Percentiles rank a stretch among this genome's conserved stretches.
phyloP scores from a whole-genome alignment of 2,888 invertebrate species.

The Lypha dubia region DNA sequence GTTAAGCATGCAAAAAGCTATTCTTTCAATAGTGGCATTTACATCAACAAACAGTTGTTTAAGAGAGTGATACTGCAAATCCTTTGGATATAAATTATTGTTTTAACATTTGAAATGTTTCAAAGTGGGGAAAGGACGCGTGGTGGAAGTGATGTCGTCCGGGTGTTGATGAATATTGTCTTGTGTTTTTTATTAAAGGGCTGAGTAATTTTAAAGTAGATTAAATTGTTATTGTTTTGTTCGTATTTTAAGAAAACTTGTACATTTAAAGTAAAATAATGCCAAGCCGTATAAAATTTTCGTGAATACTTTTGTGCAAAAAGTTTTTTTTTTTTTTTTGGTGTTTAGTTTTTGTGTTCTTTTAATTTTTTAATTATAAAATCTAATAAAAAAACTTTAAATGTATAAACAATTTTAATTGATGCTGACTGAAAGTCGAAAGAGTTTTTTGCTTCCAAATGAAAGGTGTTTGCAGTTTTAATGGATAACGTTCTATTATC shows the following conservation, averaged over 20 bases:
- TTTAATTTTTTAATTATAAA: background rate
- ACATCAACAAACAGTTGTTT: conserved; percentile 58
- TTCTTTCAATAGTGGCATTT: conserved; percentile 34
- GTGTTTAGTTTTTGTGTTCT: background rate
- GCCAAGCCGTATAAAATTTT: conserved; percentile 29
- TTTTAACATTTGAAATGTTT: conserved; percentile 43
- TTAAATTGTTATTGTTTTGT: conserved; percentile 45
- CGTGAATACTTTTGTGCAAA: conserved; percentile 15
- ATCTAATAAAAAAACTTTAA: conserved; percentile 37
- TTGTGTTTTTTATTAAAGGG: conserved; percentile 40
- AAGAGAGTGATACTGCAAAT: conserved; percentile 60
- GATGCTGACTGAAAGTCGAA: conserved; percentile 6
- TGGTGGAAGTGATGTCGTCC: conserved; percentile 29
- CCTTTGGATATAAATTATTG: conserved; percentile 48
- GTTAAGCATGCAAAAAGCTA: conserved; percentile 35
- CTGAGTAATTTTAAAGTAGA: conserved; percentile 42
- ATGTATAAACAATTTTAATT: conserved; percentile 34
- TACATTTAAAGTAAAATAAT: conserved; percentile 21
- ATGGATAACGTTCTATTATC: background rate
- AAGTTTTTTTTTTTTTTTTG: conserved; percentile 9
- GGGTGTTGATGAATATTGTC: background rate
- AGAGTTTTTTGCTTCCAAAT: background rate
- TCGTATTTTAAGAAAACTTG: background rate
- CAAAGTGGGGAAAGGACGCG: conserved; percentile 32
- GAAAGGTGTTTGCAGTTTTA: background rate